Base-by-base conservation (phyloP, 1,140 invertebrate species). In the Elysia chlorotica region DNA sequence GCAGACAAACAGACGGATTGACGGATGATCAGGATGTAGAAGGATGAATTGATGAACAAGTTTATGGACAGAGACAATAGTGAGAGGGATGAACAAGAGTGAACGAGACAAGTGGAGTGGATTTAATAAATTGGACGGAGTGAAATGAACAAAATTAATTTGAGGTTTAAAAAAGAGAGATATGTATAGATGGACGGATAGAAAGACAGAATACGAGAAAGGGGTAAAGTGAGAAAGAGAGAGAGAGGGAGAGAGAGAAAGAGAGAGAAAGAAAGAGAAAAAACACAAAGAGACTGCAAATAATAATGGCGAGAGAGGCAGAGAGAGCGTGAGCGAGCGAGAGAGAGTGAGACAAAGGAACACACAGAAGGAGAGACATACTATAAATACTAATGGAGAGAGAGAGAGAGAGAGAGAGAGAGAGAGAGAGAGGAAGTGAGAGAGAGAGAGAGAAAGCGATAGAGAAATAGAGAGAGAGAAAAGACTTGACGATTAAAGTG, bases 251-350 rank as follows among this genome's bases (percentile, higher is more conserved):
- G 28, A 33, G 5, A 30, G 31, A 56, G 6, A 68, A 25, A 56
- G 19, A 68, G 66, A 54, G 19, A 56, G 25, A 56, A 21, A 56
- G 66, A 68, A 30, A 68, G 66, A 31, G 6, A 66, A 21, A 23
- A 25, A 41, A 3, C n/a, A 21, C 37, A 31, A 66, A 31, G 35
- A 41, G 35, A 41, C 23, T 38, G 65, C 10, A 4, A 41, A 31
- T 17, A 66, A 41, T 19, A 14, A 66, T 3, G 48, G 66, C 53
- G 3, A 56, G 66, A 68, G 48, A 68, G 48, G 33, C 25, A 33
- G 21, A 56, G 66, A 68, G 66, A 68, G 66, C 53, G 66, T 31
- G 25, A 68, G 66, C 30, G 19, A 68, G 66, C 4, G 48, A 56
- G 6, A 31, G 66, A 68, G 25, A 68, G 25, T 4, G 25, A 31